These are phyloP conservation scores for Trichechus manatus DNA, from an alignment of 2,113 vertebrate genomes.

Conservation along the genomic window DNA sequence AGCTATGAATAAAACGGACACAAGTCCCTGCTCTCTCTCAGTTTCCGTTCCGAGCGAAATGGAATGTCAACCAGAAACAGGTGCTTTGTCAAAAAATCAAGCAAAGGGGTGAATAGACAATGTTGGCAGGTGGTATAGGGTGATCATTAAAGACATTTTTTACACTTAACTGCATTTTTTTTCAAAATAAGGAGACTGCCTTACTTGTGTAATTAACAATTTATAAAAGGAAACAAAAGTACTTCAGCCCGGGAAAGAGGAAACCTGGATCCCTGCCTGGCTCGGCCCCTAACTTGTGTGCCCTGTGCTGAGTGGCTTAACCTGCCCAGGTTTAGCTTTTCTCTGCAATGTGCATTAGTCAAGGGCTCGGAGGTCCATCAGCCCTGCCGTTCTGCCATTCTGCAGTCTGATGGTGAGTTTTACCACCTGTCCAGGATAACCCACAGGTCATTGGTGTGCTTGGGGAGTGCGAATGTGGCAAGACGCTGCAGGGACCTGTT, in stretches of 20 bases:
- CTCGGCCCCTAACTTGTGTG: fast-evolving
- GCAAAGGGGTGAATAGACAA: not conserved
- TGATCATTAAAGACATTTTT: not conserved
- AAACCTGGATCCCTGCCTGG: not conserved
- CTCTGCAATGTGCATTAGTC: not conserved
- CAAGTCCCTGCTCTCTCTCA: not conserved
- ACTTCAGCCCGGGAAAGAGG: not conserved
- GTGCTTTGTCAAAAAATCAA: not conserved
- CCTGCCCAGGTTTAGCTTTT: not conserved
- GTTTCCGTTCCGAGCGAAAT: not conserved
- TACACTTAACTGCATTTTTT: not conserved
- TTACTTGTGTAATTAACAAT: slow-evolving; percentile 26
- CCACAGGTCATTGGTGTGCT: not conserved
- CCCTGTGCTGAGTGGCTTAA: not conserved
- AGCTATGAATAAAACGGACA: not conserved
- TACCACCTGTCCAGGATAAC: not conserved
- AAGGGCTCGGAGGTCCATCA: not conserved
- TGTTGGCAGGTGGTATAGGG: not conserved
- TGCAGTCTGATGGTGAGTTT: not conserved
- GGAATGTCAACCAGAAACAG: not conserved
- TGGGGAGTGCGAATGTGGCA: not conserved
- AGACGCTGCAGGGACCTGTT: not conserved
- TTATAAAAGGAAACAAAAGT: not conserved
- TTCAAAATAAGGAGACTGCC: not conserved
- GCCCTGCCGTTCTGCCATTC: not conserved